Evolutionary conservation across 2,888 invertebrate species (phyloP).

Genomic region (Cephus runcator): DNA sequence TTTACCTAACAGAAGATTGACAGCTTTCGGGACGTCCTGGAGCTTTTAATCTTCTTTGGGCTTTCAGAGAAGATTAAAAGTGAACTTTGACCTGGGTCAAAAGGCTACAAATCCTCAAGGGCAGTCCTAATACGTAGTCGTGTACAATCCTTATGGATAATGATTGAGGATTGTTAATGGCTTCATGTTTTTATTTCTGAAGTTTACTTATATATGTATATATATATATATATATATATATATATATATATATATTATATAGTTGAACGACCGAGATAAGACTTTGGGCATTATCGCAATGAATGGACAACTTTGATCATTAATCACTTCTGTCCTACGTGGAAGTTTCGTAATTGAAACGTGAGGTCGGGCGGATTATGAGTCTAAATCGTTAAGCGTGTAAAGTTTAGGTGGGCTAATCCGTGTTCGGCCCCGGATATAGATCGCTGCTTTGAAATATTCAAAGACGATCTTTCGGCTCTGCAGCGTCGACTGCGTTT

Average conservation of each 20-base stretch:
- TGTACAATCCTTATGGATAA: background rate
- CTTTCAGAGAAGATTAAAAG: too few relatives aligned
- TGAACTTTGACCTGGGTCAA: background rate
- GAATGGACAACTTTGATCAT: conserved; percentile 34
- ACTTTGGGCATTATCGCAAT: conserved; percentile 12
- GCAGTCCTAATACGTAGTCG: background rate
- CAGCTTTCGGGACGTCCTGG: background rate
- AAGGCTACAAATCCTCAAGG: background rate
- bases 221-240: too few relatives aligned
- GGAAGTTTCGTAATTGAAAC: conserved; percentile 32
- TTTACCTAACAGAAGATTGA: background rate
- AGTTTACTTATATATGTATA: background rate
- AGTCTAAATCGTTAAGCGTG: conserved; percentile 27
- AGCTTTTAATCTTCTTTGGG: background rate
- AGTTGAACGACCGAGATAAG: background rate
- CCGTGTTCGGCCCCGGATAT: background rate
- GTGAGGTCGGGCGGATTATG: conserved; percentile 40
- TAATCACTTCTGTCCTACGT: conserved; percentile 33
- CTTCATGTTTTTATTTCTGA: background rate
- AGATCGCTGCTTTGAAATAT: background rate
- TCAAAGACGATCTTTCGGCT: background rate
- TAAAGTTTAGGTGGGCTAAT: background rate
- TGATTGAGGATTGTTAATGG: background rate
- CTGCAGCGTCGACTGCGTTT: background rate
- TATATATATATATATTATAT: background rate